Conservation (phyloP, 2,888 invertebrate genomes). For the Hipparchia semele region DNA sequence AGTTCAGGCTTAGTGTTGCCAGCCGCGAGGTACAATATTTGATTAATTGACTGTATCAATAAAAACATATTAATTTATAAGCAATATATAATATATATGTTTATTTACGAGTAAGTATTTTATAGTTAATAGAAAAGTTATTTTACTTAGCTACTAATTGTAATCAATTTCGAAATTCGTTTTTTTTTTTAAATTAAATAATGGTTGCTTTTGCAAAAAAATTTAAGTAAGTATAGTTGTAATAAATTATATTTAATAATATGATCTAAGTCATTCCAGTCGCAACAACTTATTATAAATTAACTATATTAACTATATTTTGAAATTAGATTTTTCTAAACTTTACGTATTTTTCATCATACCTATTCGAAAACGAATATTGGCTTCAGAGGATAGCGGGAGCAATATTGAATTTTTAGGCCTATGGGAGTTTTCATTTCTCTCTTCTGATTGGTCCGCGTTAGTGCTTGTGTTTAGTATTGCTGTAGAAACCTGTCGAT, state of each 20-base stretch:
- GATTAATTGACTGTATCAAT: background rate
- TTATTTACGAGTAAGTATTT: too few species aligned
- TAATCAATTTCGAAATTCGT: background rate
- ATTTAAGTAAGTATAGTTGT: background rate
- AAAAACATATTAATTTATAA: constrained; percentile 3
- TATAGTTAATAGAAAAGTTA: background rate
- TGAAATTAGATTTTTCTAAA: constrained; percentile 14
- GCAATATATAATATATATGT: background rate
- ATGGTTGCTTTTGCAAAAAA: background rate
- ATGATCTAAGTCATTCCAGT: constrained; percentile 14
- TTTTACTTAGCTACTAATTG: background rate
- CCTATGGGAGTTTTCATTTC: too few species aligned
- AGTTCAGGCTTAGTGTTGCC: constrained; percentile 4
- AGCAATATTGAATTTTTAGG: too few species aligned
- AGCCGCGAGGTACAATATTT: constrained; percentile 3
- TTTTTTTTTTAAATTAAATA: background rate
- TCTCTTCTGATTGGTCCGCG: too few species aligned
- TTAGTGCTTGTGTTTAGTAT: too few species aligned
- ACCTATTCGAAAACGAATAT: background rate
- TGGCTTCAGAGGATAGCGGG: too few species aligned
- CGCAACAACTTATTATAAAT: background rate
- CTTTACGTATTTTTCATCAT: too few species aligned
- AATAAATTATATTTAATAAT: background rate
- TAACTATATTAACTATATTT: constrained; percentile 4
- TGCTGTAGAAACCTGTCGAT: too few species aligned